Percentiles rank a stretch among this genome's conserved stretches.
These are phyloP conservation scores for Brachirus orientalis DNA, from an alignment of 2,113 vertebrate genomes.

Conservation along the genomic window DNA sequence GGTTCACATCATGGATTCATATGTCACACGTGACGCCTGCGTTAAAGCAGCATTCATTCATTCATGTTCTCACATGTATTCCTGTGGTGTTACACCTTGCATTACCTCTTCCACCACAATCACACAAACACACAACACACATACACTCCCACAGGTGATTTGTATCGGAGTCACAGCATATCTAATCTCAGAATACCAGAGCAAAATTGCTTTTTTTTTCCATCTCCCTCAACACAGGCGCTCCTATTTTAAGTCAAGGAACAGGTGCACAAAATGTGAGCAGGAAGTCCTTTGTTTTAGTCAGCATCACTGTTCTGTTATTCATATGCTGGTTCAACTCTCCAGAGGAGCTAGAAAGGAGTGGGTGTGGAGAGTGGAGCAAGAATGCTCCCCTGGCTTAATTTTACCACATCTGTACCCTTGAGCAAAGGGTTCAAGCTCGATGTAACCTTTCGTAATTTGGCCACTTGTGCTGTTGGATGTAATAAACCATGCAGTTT, in stretches of 20 bases:
- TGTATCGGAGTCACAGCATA: conserved; percentile 66
- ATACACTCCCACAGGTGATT: conserved; percentile 45
- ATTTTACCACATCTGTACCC: conserved; percentile 17
- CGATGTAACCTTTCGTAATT: conserved; percentile 5
- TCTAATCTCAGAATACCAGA: conserved; percentile 70
- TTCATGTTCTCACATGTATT: conserved; percentile 27
- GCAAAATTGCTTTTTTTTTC: conserved; percentile 40
- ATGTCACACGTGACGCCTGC: conserved; percentile 14
- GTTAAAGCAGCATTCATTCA: conserved; percentile 28
- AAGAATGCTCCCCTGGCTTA: not conserved
- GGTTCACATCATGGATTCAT: not conserved
- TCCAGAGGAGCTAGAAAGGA: conserved; percentile 18
- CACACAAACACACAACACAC: not conserved
- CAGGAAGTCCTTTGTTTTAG: conserved; percentile 51
- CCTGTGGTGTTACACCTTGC: conserved; percentile 20
- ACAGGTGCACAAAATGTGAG: conserved; percentile 44
- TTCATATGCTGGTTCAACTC: conserved; percentile 37
- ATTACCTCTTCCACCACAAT: not conserved
- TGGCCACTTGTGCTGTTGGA: not conserved
- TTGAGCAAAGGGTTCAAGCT: conserved; percentile 47
- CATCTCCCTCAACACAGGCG: conserved; percentile 26
- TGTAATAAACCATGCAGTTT: too few relatives aligned
- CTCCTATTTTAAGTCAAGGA: conserved; percentile 52
- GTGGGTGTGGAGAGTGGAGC: conserved; percentile 8
- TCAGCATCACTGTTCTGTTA: conserved; percentile 30